Percentiles rank a stretch among this genome's conserved stretches.
Conservation (phyloP, 2,888 invertebrate species). For the Epinotia bilunana region DNA sequence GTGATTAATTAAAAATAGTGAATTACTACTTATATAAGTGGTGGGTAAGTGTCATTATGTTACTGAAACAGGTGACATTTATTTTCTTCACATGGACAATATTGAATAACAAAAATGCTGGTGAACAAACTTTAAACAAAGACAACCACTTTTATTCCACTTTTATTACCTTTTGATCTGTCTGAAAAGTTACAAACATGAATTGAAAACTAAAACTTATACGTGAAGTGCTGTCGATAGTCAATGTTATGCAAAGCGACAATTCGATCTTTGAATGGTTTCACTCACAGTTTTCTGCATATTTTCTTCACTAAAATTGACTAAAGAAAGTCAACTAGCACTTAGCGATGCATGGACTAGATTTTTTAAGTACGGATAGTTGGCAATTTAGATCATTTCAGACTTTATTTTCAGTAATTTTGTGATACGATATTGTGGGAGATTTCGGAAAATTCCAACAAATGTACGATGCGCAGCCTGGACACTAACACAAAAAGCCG, state of each 20-base stretch:
- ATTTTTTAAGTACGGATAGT: not conserved
- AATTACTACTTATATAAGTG: too few species aligned
- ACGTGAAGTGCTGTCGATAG: slow-evolving; percentile 33
- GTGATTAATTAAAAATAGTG: too few species aligned
- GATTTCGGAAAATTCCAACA: not conserved
- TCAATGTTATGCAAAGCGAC: slow-evolving; percentile 39
- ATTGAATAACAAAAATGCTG: slow-evolving; percentile 21
- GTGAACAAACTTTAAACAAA: slow-evolving; percentile 22
- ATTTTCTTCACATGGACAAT: not conserved
- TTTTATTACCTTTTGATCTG: slow-evolving; percentile 41
- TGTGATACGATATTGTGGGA: not conserved
- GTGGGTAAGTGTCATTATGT: too few species aligned
- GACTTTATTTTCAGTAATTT: not conserved
- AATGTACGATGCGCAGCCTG: too few species aligned
- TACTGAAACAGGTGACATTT: not conserved
- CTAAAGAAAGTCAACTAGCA: not conserved
- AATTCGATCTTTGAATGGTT: slow-evolving; percentile 20
- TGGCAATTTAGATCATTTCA: not conserved
- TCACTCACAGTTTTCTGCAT: not conserved
- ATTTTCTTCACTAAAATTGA: slow-evolving; percentile 10
- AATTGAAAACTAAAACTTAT: slow-evolving; percentile 44
- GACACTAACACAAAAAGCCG: too few species aligned
- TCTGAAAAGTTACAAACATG: slow-evolving; percentile 44
- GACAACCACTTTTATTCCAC: slow-evolving; percentile 40
- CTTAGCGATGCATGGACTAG: not conserved